phyloP scores from a whole-genome alignment of 2,888 invertebrate genomes.

The Buathra laborator region DNA sequence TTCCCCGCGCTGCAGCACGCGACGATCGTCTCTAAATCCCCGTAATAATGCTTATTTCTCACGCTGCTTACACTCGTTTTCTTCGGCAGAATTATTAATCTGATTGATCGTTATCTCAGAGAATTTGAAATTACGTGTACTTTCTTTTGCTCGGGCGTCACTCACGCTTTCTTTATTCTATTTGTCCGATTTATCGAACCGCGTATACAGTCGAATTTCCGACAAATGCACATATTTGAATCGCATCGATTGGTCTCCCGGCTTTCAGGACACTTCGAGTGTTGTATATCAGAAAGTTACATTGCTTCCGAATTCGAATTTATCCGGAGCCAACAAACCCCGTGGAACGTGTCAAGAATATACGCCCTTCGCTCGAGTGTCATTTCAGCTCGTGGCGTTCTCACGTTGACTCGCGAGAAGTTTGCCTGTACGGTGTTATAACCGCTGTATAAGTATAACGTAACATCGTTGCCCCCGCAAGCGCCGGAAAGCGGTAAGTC shows the following conservation, averaged over 20 bases:
- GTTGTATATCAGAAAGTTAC: background rate
- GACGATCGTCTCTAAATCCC: conserved; percentile 14
- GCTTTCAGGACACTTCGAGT: background rate
- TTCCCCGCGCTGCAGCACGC: conserved; percentile 1
- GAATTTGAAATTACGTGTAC: background rate
- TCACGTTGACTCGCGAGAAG: background rate
- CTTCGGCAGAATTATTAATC: conserved; percentile 49
- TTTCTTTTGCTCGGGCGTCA: background rate
- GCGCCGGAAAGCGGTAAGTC: background rate
- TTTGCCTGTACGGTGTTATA: background rate
- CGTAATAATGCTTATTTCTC: conserved; percentile 39
- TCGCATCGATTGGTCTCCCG: no score
- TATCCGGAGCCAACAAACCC: background rate
- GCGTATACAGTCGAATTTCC: background rate
- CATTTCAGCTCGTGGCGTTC: background rate
- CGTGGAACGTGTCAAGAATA: background rate
- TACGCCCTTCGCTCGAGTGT: background rate
- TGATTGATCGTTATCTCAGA: conserved; percentile 42
- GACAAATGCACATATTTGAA: background rate
- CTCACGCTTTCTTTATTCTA: background rate
- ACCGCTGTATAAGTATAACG: background rate
- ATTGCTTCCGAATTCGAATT: background rate
- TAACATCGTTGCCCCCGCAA: background rate
- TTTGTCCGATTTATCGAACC: background rate
- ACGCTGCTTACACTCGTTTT: conserved; percentile 30